Conservation (phyloP, 2,797 vertebrate genomes). For the Smutsia temminckii region DNA sequence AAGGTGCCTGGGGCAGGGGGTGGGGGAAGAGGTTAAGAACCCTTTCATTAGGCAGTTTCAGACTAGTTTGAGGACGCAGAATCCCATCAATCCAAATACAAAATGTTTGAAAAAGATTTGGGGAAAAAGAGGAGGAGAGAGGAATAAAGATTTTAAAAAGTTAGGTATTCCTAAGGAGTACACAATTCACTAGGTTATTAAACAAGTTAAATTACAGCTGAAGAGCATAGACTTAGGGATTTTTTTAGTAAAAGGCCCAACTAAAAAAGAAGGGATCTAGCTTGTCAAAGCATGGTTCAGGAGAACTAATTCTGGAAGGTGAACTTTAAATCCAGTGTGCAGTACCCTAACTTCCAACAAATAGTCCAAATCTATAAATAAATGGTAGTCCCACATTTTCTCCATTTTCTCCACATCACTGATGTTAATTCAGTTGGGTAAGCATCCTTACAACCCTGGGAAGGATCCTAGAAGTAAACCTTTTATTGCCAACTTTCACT, state of each 20-base stretch:
- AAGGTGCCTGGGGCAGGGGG: background rate
- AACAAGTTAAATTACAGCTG: slow-evolving; percentile 5
- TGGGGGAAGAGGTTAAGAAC: background rate
- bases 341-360: background rate
- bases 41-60: background rate
- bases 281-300: background rate
- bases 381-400: background rate
- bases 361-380: background rate
- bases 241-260: background rate
- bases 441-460: background rate
- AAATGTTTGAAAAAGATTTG: background rate
- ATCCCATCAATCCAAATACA: background rate
- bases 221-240: background rate
- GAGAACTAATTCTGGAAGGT: background rate
- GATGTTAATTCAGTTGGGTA: background rate
- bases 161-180: background rate
- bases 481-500: background rate
- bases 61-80: background rate
- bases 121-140: fast-evolving
- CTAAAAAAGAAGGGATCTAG: background rate
- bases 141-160: background rate
- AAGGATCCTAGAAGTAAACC: slow-evolving; percentile 12
- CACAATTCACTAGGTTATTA: background rate
- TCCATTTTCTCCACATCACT: background rate
- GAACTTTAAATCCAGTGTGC: background rate